Base-by-base conservation (phyloP, 2,888 invertebrate species). In the Oxycera nigricornis region DNA sequence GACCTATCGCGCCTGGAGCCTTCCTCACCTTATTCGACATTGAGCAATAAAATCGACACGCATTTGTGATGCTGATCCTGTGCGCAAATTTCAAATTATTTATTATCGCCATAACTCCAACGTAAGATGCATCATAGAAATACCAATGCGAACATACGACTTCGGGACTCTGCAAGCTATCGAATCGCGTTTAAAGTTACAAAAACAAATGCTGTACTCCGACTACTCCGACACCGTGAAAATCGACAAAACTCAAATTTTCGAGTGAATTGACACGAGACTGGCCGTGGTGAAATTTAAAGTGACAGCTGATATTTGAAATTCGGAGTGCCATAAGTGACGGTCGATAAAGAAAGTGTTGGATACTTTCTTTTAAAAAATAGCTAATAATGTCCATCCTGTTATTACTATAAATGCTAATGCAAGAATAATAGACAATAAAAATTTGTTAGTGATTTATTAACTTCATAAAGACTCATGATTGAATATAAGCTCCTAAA, bases 1-100 rank as follows among this genome's bases (percentile, higher is more conserved):
- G 2, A 57, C 57, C 24, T 14, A 26, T 22, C 2, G 28, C 4
- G n/a, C 24, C 28, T 57, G 28, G 14, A 11, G 57, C 57, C 41
- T 65, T 65, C 65, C 73, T 73, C 57, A 77, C 77, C 74, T 73
- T 76, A 62, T 74, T 74, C 67, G 76, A 74, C 77, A 77, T 77
- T 73, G 77, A 77, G 68, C 76, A 75, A 67, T 65, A 76, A 14
- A 77, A 77, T 74, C 76, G 50, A 31, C 41, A 72, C 55, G 61
- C 74, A 74, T 52, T 61, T n/a, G 31, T 22, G 35, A 20, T 65
- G 35, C 61, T 59, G 55, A 24, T 35, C 35, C 17, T 20, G 4
- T 52, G 28, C 52, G n/a, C 9, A 11, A 52, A 30, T 31, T 55
- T 52, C 55, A 70, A 55, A 17, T 55, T 24, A 28, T 6, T 11